These are phyloP conservation scores for Drosophila novamexicana DNA, from an alignment of 1,140 invertebrate species.

Conservation along the genomic window DNA sequence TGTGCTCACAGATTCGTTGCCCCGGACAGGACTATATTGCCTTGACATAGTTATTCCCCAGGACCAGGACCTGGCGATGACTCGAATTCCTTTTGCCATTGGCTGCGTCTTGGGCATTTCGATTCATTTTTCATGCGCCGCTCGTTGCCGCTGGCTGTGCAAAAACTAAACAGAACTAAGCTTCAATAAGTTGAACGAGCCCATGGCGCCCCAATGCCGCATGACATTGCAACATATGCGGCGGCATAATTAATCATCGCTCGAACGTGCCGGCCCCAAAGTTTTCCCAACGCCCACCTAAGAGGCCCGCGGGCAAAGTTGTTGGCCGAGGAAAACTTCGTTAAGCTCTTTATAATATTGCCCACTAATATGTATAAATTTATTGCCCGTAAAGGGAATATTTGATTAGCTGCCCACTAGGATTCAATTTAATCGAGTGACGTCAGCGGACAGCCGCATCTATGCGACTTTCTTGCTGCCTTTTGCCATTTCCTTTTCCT, in stretches of 20 bases:
- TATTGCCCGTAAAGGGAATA: constrained; percentile 65
- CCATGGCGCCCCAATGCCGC: constrained; percentile 30
- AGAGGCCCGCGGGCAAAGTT: constrained; percentile 40
- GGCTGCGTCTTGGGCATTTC: constrained; percentile 21
- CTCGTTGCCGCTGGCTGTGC: constrained; percentile 22
- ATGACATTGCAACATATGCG: constrained; percentile 77
- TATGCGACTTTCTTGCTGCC: not conserved
- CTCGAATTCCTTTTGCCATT: constrained; percentile 16
- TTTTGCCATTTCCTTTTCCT: not conserved
- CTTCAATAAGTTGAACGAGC: constrained; percentile 58
- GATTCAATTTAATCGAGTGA: constrained; percentile 65
- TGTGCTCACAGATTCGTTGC: constrained; percentile 47
- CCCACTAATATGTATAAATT: constrained; percentile 45
- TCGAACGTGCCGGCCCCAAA: constrained; percentile 63
- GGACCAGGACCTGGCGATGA: constrained; percentile 22
- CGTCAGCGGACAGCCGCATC: not conserved
- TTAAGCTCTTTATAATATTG: constrained; percentile 44
- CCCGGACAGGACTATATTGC: constrained; percentile 43
- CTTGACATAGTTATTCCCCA: constrained; percentile 44
- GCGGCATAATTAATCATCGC: constrained; percentile 73
- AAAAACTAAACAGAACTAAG: constrained; percentile 66
- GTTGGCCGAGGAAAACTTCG: constrained; percentile 20
- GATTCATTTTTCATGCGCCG: constrained; percentile 66
- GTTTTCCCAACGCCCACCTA: constrained; percentile 19
- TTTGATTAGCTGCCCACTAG: constrained; percentile 67